phyloP scores from a whole-genome alignment of 2,797 vertebrate species.

The Falco novaeseelandiae region DNA sequence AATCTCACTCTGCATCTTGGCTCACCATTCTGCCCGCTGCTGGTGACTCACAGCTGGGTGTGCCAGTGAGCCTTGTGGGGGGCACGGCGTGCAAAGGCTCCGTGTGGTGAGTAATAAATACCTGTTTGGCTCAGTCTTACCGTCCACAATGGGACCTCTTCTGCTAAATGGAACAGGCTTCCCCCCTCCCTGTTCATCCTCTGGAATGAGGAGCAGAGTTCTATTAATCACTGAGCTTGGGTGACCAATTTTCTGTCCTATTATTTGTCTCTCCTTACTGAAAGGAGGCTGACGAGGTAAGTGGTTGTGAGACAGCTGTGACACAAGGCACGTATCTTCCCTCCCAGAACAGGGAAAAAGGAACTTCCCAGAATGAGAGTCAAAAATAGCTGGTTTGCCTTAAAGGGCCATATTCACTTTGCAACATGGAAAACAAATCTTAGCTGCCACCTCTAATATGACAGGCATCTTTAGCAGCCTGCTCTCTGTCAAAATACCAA shows the following conservation, averaged over 20 bases:
- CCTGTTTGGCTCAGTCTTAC: background rate
- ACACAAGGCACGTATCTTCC: background rate
- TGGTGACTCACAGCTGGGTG: background rate
- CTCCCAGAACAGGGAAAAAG: background rate
- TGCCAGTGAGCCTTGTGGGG: background rate
- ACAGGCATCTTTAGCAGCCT: background rate
- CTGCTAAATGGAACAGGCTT: background rate
- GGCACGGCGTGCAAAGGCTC: rapidly evolving
- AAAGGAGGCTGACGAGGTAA: background rate
- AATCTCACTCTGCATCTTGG: background rate
- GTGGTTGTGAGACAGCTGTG: background rate
- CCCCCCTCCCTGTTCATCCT: background rate
- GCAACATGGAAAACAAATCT: background rate
- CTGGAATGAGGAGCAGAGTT: background rate
- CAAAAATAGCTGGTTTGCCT: constrained; percentile 34
- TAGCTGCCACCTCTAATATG: background rate
- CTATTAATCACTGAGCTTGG: background rate
- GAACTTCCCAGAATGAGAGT: background rate
- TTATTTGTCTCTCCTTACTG: background rate
- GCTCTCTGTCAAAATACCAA: background rate
- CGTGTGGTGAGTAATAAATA: background rate
- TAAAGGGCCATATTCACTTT: background rate
- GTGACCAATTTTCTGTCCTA: background rate
- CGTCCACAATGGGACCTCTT: background rate
- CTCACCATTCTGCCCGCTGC: background rate